Percentiles rank a stretch among this genome's conserved stretches.
Conservation (phyloP, 2,113 vertebrate species). For the Morphnarchus princeps region DNA sequence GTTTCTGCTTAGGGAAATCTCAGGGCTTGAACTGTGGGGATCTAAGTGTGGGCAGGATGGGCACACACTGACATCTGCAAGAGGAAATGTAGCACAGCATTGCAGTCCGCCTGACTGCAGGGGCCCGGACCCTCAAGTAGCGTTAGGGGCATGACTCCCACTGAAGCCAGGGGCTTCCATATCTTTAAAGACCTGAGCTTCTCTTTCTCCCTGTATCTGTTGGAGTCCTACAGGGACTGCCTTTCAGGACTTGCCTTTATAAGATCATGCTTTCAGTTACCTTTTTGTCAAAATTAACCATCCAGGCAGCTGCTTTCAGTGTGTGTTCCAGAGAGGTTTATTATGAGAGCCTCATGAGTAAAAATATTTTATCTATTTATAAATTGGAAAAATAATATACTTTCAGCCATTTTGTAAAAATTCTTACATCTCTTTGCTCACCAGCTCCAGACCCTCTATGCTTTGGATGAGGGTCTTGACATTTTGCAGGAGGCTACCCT, state of each 20-base stretch:
- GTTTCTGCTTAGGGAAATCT: slow-evolving; percentile 46
- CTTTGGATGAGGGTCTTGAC: not conserved
- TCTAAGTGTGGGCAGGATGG: not conserved
- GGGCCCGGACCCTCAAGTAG: not conserved
- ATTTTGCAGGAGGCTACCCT: not conserved
- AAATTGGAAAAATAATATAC: not conserved
- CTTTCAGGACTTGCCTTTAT: not conserved
- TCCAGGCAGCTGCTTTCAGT: not conserved
- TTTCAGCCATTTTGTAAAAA: not conserved
- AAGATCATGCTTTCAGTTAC: not conserved
- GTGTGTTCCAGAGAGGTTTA: not conserved
- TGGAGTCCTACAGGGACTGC: not conserved
- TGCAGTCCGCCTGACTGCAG: fast-evolving
- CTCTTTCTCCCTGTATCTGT: not conserved
- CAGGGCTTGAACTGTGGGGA: not conserved
- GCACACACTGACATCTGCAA: not conserved
- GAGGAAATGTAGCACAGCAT: not conserved
- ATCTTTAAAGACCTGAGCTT: not conserved
- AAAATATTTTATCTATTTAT: not conserved
- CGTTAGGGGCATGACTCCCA: not conserved
- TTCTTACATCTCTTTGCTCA: not conserved
- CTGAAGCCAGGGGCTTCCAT: not conserved
- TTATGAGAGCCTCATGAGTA: not conserved
- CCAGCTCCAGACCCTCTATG: not conserved
- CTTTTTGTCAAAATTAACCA: slow-evolving; percentile 1